phyloP scores from a whole-genome alignment of 2,888 invertebrate genomes.

The Adela reaumurella region DNA sequence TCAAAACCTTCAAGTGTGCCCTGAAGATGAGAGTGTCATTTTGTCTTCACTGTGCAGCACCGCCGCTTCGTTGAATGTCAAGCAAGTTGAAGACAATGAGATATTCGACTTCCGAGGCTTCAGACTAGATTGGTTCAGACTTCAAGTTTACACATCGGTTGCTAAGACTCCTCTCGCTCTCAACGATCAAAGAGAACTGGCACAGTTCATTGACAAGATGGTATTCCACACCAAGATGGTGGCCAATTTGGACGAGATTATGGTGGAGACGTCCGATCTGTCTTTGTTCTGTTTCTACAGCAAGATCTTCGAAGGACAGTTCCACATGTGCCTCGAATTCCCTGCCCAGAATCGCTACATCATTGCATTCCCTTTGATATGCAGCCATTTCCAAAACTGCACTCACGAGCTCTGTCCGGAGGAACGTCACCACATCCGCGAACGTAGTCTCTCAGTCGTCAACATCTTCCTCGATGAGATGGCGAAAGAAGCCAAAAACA shows the following conservation, averaged over 20 bases:
- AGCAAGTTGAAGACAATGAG: slow-evolving; percentile 96
- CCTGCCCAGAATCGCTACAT: slow-evolving; percentile 98
- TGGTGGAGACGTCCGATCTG: slow-evolving; percentile 95
- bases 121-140: slow-evolving; percentile 94
- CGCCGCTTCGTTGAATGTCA: slow-evolving; percentile 80
- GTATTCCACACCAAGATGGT: slow-evolving; percentile 98
- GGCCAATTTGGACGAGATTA: slow-evolving; percentile 93
- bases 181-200: slow-evolving; percentile 80
- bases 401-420: slow-evolving; percentile 98
- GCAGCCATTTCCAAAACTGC: slow-evolving; percentile 96
- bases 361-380: slow-evolving; percentile 95
- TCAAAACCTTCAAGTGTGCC: slow-evolving; percentile 77
- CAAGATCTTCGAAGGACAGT: slow-evolving; percentile 95
- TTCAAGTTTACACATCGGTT: slow-evolving; percentile 91
- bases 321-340: slow-evolving; percentile 97
- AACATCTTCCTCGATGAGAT: slow-evolving; percentile 98
- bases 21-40: slow-evolving; percentile 94
- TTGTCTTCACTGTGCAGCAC: slow-evolving; percentile 89
- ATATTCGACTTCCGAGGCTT: slow-evolving; percentile 94
- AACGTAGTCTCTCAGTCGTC: slow-evolving; percentile 91
- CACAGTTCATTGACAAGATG: slow-evolving; percentile 90
- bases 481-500: slow-evolving; percentile 98
- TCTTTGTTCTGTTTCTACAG: slow-evolving; percentile 98
- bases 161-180: slow-evolving; percentile 76
- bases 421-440: slow-evolving; percentile 94